Evolutionary conservation across 2,113 vertebrate genomes (phyloP), one percentile per base, ranked within the genome.

Genomic region (Corynorhinus townsendii): DNA sequence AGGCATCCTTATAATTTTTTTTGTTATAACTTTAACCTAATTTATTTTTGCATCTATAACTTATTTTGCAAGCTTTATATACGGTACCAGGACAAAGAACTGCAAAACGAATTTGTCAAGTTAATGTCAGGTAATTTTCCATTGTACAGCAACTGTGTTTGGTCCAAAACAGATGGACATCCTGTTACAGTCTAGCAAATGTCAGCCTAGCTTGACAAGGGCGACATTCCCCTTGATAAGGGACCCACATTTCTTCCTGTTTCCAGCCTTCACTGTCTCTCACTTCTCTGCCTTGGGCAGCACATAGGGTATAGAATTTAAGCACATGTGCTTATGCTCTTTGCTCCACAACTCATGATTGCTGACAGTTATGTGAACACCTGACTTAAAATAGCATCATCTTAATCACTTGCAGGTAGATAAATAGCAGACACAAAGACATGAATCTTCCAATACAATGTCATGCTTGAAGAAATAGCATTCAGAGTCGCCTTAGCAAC

Each of bases 401-500:
- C 73, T 96, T 95, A 97, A 93, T 95, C 91, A 92, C 47, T 96
- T 95, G 90, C 68, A 89, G 80, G 62, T 96, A 92, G 75, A 94
- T 96, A 96, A 62, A 95, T 95, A 95, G 90, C 77, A 92, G 28
- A 91, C 7, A 2, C 56, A 43, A 6, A 81, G 94, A 86, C 33
- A 84, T 54, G 8, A 96, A 96, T 96, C 28, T 73, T 94, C 8
- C n/a, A 86, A 30, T 66, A 92, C 9, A 45, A 54, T 97, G 86
- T 89, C 56, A 96, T 49, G 62, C 40, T 75, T 97, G 40, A 97
- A 94, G 93, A 97, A 96, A n/a, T 59, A 52, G 69, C 69, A 69
- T 97, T 95, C 80, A 90, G 45, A 96, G 92, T 96, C 96, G 90
- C 71, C 52, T 97, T 97, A 97, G 95, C 89, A 93, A 96, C 38